These are phyloP conservation scores for Chromoteleia sp. DNA, from an alignment of 2,888 invertebrate species.

Conservation along the genomic window DNA sequence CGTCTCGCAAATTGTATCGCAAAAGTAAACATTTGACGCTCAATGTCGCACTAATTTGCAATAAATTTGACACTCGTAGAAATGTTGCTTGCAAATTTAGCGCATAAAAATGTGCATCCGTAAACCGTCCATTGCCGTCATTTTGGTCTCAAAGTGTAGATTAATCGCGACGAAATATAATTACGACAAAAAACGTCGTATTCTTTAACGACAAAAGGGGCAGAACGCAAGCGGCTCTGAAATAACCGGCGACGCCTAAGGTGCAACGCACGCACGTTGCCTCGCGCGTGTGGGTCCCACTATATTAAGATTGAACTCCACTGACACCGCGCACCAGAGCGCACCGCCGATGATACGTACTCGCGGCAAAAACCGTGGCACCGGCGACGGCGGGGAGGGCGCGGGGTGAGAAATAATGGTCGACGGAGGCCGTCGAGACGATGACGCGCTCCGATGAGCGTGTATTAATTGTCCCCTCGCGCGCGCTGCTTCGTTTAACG, in stretches of 20 bases:
- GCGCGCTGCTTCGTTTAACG: constrained; percentile 16
- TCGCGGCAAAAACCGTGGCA: constrained; percentile 39
- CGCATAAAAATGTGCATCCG: too few species aligned
- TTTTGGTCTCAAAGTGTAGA: too few species aligned
- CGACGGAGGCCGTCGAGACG: constrained; percentile 32
- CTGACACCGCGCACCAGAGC: constrained; percentile 79
- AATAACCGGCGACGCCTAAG: constrained; percentile 78
- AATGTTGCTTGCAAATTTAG: too few species aligned
- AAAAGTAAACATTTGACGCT: too few species aligned
- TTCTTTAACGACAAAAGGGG: constrained; percentile 50
- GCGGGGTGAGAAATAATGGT: constrained; percentile 21
- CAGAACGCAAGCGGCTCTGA: constrained; percentile 75
- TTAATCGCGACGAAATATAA: not conserved
- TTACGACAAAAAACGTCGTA: constrained; percentile 17
- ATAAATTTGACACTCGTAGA: too few species aligned
- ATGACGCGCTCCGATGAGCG: constrained; percentile 37
- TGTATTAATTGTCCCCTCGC: constrained; percentile 56
- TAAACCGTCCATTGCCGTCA: too few species aligned
- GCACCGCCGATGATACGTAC: constrained; percentile 65
- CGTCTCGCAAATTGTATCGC: too few species aligned
- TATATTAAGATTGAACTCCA: constrained; percentile 85
- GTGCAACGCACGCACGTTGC: constrained; percentile 80
- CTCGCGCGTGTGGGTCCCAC: constrained; percentile 83
- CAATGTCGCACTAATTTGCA: too few species aligned
- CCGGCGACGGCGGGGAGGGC: constrained; percentile 10